Percentiles rank a stretch among this genome's conserved stretches.
These are phyloP conservation scores for Emydura subglobosa DNA, from an alignment of 2,113 vertebrate genomes.

Conservation along the genomic window DNA sequence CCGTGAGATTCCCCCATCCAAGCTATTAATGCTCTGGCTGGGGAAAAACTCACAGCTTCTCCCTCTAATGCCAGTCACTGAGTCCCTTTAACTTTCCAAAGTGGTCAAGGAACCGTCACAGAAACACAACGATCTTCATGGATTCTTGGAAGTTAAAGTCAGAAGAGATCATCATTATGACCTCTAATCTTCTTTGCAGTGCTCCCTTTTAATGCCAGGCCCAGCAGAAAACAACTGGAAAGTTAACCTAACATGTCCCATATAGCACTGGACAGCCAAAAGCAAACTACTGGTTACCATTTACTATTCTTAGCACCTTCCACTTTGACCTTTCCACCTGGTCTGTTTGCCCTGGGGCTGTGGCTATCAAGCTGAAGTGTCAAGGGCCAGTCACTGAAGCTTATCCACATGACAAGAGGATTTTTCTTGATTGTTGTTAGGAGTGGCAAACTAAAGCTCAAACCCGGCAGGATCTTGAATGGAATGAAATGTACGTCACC, in stretches of 20 bases:
- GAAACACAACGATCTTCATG: background rate
- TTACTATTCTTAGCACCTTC: background rate
- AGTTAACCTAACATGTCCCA: background rate
- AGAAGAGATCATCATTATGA: background rate
- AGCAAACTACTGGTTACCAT: background rate
- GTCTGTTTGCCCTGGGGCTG: background rate
- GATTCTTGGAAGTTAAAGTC: background rate
- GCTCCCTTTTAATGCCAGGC: background rate
- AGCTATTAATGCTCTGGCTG: fast-evolving
- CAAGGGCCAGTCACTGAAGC: background rate
- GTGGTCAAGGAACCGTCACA: background rate
- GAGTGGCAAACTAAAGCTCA: background rate
- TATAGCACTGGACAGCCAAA: background rate
- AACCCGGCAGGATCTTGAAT: background rate
- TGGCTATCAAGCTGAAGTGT: background rate
- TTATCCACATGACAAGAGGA: background rate
- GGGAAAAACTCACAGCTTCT: background rate
- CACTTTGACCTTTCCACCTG: background rate
- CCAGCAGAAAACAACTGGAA: background rate
- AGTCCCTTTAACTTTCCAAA: background rate
- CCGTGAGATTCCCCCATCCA: fast-evolving
- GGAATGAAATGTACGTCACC: background rate
- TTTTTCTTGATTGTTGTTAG: background rate
- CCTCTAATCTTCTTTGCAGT: background rate
- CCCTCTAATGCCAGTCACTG: background rate